Evolutionary conservation across 2,113 vertebrate genomes (phyloP).

Genomic region (Chamaetylas fuelleborni): DNA sequence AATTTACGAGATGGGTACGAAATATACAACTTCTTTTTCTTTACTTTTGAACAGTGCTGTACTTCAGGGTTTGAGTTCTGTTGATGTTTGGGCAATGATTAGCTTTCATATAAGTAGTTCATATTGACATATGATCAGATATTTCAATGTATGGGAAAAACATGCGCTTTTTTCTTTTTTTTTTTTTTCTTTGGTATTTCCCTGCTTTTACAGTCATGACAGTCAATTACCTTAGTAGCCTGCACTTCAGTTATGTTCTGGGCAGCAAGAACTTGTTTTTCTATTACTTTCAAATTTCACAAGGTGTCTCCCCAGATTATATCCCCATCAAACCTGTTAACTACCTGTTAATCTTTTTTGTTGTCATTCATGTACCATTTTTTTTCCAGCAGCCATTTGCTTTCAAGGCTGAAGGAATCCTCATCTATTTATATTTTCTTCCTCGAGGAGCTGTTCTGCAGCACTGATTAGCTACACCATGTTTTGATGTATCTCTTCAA

Average conservation of each 20-base stretch:
- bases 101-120: neutral
- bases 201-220: neutral
- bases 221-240: neutral
- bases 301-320: accelerated
- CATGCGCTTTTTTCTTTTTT: neutral
- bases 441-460: neutral
- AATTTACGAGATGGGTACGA: neutral
- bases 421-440: neutral
- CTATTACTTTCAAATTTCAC: neutral
- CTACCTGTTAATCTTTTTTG: neutral
- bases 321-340: neutral
- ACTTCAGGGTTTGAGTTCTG: neutral
- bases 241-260: neutral
- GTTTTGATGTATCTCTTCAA: neutral
- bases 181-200: neutral
- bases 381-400: neutral
- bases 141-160: neutral
- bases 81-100: neutral
- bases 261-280: neutral
- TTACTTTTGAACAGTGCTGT: neutral
- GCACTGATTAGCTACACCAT: neutral
- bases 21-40: neutral
- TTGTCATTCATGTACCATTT: neutral
- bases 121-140: neutral
- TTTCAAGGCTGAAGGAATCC: neutral